phyloP scores from a whole-genome alignment of 2,113 vertebrate genomes.

The Diphyllodes magnificus region DNA sequence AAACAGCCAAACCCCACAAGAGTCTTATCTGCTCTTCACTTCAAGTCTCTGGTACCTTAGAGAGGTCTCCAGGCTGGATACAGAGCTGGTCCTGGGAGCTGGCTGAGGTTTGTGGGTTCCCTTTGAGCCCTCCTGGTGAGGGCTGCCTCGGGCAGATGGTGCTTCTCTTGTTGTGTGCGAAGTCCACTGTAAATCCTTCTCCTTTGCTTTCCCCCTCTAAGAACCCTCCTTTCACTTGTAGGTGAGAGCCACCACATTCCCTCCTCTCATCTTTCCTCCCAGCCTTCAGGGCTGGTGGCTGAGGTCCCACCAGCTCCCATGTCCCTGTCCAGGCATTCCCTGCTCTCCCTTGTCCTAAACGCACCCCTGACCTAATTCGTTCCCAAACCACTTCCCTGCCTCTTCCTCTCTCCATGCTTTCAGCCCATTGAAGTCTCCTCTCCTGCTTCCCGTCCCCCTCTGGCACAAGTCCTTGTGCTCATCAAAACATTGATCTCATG shows the following conservation, averaged over 20 bases:
- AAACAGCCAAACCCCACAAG: background rate
- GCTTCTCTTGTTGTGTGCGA: background rate
- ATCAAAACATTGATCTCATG: slow-evolving; percentile 45
- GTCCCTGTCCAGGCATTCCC: background rate
- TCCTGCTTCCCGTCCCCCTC: background rate
- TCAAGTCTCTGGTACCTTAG: background rate
- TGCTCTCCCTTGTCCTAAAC: background rate
- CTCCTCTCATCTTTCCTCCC: background rate
- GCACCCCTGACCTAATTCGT: background rate
- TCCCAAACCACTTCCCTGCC: background rate
- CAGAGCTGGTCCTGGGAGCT: background rate
- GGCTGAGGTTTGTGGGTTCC: background rate
- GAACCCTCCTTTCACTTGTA: background rate
- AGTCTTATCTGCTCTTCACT: background rate
- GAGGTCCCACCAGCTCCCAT: background rate
- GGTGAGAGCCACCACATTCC: background rate
- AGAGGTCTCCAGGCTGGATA: background rate
- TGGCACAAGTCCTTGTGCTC: slow-evolving; percentile 16
- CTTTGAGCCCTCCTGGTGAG: background rate
- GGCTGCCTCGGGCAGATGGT: background rate
- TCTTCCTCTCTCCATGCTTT: background rate
- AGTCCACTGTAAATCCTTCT: background rate
- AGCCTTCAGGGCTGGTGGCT: background rate
- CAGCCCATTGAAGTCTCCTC: background rate
- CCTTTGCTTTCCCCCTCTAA: background rate